Conservation (phyloP, 64 coral and sea anemone species). For the Stichodactyla helianthus region DNA sequence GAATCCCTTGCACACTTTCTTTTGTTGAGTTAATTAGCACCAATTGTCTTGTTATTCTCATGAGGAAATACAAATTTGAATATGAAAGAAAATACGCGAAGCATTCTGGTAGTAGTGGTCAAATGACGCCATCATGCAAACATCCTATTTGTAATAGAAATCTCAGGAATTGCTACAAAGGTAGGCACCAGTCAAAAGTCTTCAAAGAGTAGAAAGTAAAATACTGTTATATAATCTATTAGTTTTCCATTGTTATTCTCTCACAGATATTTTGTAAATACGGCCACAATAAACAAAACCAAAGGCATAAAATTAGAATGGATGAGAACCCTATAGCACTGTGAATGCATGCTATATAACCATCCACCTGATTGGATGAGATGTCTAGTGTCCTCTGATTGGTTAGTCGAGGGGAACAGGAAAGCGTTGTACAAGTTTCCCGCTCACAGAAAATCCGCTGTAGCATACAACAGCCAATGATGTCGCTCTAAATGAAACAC, state of each 20-base stretch:
- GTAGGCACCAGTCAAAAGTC: not conserved
- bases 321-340: too few relatives aligned
- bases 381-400: not conserved
- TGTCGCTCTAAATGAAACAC: not conserved
- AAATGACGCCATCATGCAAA: too few relatives aligned
- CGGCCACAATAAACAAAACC: too few relatives aligned
- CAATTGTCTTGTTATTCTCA: too few relatives aligned
- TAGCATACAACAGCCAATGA: not conserved
- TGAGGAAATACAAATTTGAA: too few relatives aligned
- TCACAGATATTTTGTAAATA: not conserved
- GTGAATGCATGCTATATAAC: too few relatives aligned
- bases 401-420: not conserved
- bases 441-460: not conserved
- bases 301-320: too few relatives aligned
- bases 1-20: too few relatives aligned
- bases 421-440: not conserved
- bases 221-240: not conserved
- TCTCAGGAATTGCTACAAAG: not conserved
- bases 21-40: too few relatives aligned
- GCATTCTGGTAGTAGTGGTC: too few relatives aligned
- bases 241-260: not conserved
- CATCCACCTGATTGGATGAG: too few relatives aligned
- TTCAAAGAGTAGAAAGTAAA: not conserved
- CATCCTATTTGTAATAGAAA: not conserved
- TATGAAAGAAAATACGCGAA: too few relatives aligned